Conservation (phyloP, 2,113 vertebrate genomes). For the Dasyurus viverrinus region DNA sequence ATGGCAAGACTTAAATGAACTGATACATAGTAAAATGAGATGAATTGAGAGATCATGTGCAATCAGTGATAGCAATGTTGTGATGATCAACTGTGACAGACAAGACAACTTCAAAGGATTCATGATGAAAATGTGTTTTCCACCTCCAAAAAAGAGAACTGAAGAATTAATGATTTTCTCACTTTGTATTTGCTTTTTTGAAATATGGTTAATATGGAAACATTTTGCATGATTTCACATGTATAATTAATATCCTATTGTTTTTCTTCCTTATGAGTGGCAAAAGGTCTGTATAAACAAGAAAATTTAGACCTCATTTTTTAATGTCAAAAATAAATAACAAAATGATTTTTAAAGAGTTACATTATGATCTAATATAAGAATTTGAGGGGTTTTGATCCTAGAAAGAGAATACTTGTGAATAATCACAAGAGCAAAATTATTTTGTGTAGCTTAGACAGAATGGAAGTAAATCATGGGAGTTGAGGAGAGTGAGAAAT, state of each 20-base stretch:
- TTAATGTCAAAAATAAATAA: too few species aligned
- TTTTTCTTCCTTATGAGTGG: background rate
- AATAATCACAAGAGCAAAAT: background rate
- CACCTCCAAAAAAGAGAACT: background rate
- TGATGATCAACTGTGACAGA: background rate
- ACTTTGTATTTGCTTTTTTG: background rate
- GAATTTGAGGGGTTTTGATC: background rate
- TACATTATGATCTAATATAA: background rate
- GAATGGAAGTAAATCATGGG: background rate
- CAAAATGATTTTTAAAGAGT: background rate
- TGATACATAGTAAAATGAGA: background rate
- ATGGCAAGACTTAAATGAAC: background rate
- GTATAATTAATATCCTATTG: background rate
- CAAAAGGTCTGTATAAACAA: too few species aligned
- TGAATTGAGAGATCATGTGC: background rate
- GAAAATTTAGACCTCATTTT: background rate
- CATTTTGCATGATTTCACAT: background rate
- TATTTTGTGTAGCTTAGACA: background rate
- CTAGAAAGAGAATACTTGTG: background rate
- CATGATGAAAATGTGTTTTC: background rate
- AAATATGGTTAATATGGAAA: background rate
- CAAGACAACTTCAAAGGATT: background rate
- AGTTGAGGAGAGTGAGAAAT: background rate
- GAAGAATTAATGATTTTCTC: background rate
- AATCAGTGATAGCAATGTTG: background rate